Evolutionary conservation across 2,113 vertebrate species (phyloP), one percentile per base, ranked within the genome.

Genomic region (Archocentrus centrarchus): DNA sequence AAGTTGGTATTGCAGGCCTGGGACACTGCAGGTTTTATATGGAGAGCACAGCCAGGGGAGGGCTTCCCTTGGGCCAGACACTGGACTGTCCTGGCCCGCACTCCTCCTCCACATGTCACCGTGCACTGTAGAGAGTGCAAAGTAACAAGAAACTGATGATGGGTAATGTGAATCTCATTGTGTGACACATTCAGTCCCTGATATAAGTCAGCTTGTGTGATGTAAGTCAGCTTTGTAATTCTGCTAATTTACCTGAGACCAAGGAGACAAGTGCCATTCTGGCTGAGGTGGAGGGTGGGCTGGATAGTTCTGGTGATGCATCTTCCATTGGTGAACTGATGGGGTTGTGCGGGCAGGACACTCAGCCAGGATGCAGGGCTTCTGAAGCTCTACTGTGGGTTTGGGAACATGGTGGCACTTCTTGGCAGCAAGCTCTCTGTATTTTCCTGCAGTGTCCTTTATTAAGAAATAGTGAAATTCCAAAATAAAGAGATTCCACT

Each of bases 1-100:
- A 97, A 98, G 84, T 95, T 95, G 6, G 96, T 97, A 86, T 97
- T 97, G 90, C 97, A 98, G 81, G 96, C 97, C 88, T 94, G 93
- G 30, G 96, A 96, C 82, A 93, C 60, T 2, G 86, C 15, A 0
- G 97, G 97, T 87, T 96, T 97, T 61, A 95, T 93, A 68, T 93
- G 91, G 2, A 77, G 14, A 32, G 88, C 61, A 80, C 97, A 98
- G 24, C 94, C 92, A 0, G 91, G 44, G 6, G 96, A 95, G 0
- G 93, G 93, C 32, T 89, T 94, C 37, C 95, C 95, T 7, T 93
- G 91, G 0, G 84, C 70, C 68, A 97, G 94, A 83, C 97, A 98
- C 55, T 96, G 96, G 64, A 97, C 96, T 0, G 94, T 90, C 63
- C 97, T 94, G 14, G 88, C 93, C 92, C 96, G 97, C 35, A 97